Evolutionary conservation across 2,797 vertebrate genomes (phyloP).

Genomic region (Leptodactylus fallax): DNA sequence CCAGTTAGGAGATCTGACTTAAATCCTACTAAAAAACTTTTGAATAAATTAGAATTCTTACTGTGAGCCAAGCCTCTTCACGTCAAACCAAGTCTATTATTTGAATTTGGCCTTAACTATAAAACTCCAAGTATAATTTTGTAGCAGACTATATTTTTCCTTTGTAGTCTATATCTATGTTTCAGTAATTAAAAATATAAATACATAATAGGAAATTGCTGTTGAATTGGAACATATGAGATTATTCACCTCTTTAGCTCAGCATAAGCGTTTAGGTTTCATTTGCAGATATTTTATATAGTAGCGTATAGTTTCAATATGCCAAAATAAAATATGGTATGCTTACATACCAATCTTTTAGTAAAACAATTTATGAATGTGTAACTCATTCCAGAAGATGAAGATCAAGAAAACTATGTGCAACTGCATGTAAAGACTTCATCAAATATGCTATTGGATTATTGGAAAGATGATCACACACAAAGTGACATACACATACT

Average conservation of each 20-base stretch:
- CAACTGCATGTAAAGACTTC: conserved; percentile 46
- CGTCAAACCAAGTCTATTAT: too few relatives aligned
- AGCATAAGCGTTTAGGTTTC: neutral
- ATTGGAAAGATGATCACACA: conserved; percentile 45
- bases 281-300: neutral
- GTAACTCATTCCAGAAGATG: conserved; percentile 15
- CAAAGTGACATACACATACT: conserved; percentile 20
- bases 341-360: neutral
- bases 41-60: too few relatives aligned
- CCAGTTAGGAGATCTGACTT: too few relatives aligned
- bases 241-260: neutral
- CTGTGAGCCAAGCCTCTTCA: too few relatives aligned
- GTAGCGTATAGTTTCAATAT: neutral
- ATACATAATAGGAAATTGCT: neutral
- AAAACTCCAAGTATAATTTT: too few relatives aligned
- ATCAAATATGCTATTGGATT: conserved; percentile 35
- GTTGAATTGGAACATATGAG: neutral
- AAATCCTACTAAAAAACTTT: too few relatives aligned
- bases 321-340: neutral
- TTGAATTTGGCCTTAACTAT: too few relatives aligned
- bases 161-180: too few relatives aligned
- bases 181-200: neutral
- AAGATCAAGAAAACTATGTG: conserved; percentile 16
- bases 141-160: too few relatives aligned
- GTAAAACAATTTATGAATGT: conserved; percentile 1